phyloP scores from a whole-genome alignment of 2,888 invertebrate genomes.

The Ischnus inquisitorius region DNA sequence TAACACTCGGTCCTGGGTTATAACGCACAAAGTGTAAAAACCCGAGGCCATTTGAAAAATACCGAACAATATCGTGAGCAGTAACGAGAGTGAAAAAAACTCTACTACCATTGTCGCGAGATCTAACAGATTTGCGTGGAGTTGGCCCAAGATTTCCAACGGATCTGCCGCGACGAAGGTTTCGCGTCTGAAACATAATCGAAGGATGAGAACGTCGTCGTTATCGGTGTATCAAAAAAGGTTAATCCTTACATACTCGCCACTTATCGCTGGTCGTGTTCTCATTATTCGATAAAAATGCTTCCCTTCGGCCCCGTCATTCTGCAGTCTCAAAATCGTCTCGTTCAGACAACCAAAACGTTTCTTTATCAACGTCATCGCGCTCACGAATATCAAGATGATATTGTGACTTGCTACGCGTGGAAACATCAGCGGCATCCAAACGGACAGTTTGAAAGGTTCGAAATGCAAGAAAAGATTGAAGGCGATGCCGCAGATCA shows the following conservation, averaged over 20 bases:
- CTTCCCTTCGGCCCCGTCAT: neutral
- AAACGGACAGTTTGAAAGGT: neutral
- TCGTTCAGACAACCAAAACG: constrained; percentile 45
- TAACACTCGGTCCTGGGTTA: constrained; percentile 4
- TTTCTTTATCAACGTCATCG: constrained; percentile 29
- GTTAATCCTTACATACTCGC: neutral
- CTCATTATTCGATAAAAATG: neutral
- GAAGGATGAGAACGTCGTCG: neutral
- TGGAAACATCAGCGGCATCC: constrained; percentile 18
- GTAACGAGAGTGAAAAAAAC: constrained; percentile 45
- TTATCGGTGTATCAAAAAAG: neutral
- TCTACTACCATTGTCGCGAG: constrained; percentile 38
- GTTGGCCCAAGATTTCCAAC: constrained; percentile 32
- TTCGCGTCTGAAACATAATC: constrained; percentile 42
- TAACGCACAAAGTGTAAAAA: constrained; percentile 44
- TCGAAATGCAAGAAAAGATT: neutral
- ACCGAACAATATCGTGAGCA: constrained; percentile 41
- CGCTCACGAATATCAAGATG: constrained; percentile 14
- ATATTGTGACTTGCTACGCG: constrained; percentile 15
- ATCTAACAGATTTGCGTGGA: constrained; percentile 52
- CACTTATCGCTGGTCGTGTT: neutral
- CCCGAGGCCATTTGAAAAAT: constrained; percentile 46
- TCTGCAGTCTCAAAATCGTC: constrained; percentile 17
- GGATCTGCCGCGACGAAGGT: neutral
- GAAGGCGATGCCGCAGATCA: neutral